Base-by-base conservation (phyloP, 2,113 vertebrate genomes). In the Protomyctophum bolini region DNA sequence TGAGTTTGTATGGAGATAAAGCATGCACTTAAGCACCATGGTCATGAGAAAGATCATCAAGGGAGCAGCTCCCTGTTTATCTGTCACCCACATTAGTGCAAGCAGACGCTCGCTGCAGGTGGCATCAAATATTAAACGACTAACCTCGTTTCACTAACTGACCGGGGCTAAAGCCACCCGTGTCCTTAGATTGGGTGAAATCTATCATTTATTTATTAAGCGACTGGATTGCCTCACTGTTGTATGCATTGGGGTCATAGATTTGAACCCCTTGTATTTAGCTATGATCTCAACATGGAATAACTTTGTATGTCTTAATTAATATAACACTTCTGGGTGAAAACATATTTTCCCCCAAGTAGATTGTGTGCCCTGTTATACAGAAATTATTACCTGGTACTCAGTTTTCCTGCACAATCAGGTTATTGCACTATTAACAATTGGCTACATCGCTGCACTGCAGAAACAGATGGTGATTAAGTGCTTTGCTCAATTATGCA, bases 1-100 rank as follows among this genome's bases (percentile, higher is more conserved):
- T 82, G 93, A 94, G 93, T 94, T 90, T 90, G 90, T 93, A 93
- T 91, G 92, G 94, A 95, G 94, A 95, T 94, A 93, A 94, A 93
- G 73, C 89, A 89, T 86, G 92, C 92, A 91, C 91, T 94, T 92
- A 93, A 86, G 90, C 87, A 89, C 79, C 92, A 82, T 81, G 84
- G 91, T 92, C 91, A 87, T 91, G 87, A 88, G 88, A 92, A 88
- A 91, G 89, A 91, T 70, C 89, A 87, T 89, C 93, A 70, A 83
- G 94, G 93, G 93, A 94, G 89, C 66, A 72, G 74, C 91, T 75
- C 91, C 82, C 90, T 92, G 92, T 92, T 94, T 94, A 92, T 94
- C 91, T 89, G 89, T 93, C 93, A 93, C 86, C 94, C 89, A 77
- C 90, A 93, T 95, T 94, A 94, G 91, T 87, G 92, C 85, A 86